Percentiles rank a stretch among this genome's conserved stretches.
Conservation (phyloP, 1,140 invertebrate species). For the Tetramorium parvispinum region DNA sequence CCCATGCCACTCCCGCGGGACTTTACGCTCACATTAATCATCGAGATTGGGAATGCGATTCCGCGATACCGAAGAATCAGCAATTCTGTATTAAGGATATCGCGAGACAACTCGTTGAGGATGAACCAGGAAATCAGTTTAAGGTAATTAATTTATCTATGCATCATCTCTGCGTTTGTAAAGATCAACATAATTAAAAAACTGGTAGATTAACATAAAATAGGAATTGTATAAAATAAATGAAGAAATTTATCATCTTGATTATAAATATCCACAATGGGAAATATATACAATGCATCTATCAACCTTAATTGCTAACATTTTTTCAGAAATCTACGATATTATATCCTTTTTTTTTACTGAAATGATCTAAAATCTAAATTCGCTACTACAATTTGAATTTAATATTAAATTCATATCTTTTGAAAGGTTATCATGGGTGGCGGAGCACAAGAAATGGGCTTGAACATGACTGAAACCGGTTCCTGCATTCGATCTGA, state of each 20-base stretch:
- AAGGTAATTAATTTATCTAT: slow-evolving; percentile 86
- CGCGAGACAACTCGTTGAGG: slow-evolving; percentile 87
- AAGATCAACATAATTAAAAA: not conserved
- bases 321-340: not conserved
- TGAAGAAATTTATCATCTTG: not conserved
- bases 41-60: slow-evolving; percentile 90
- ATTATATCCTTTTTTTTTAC: not conserved
- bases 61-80: slow-evolving; percentile 82
- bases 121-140: slow-evolving; percentile 87
- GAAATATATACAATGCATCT: not conserved
- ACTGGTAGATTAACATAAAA: not conserved
- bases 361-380: not conserved
- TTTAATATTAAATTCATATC: not conserved
- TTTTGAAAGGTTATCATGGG: slow-evolving; percentile 87
- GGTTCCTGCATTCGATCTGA: slow-evolving; percentile 85
- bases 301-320: not conserved
- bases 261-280: not conserved
- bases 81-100: slow-evolving; percentile 87
- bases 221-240: not conserved
- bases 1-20: slow-evolving; percentile 92
- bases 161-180: not conserved
- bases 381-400: not conserved
- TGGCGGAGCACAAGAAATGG: slow-evolving; percentile 86
- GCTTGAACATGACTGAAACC: slow-evolving; percentile 63
- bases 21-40: slow-evolving; percentile 90